Conservation (phyloP, 1,140 invertebrate genomes). For the Scaptomyza montana region DNA sequence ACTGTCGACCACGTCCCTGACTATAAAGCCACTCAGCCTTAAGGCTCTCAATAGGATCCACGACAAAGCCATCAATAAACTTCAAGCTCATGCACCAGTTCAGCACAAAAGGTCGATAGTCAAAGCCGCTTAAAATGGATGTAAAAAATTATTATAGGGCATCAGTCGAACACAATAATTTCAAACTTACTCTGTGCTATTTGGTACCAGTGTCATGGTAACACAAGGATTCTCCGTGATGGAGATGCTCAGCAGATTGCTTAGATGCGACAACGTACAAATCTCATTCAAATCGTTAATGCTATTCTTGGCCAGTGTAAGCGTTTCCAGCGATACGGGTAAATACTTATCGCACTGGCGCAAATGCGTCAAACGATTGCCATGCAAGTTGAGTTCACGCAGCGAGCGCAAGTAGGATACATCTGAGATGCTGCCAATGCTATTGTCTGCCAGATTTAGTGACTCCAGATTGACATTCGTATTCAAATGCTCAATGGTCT, state of each 20-base stretch:
- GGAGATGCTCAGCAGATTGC: slow-evolving; percentile 91
- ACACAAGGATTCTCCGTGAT: slow-evolving; percentile 93
- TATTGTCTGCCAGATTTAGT: slow-evolving; percentile 95
- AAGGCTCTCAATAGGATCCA: slow-evolving; percentile 94
- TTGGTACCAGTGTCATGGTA: slow-evolving; percentile 67
- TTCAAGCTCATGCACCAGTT: slow-evolving; percentile 96
- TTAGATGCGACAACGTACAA: slow-evolving; percentile 90
- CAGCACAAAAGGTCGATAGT: slow-evolving; percentile 95
- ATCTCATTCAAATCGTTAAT: slow-evolving; percentile 95
- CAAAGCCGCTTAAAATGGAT: slow-evolving; percentile 89
- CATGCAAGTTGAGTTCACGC: slow-evolving; percentile 93
- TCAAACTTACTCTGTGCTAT: slow-evolving; percentile 67
- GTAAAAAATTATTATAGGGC: neutral
- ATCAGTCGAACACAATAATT: neutral
- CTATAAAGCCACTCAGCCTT: slow-evolving; percentile 98
- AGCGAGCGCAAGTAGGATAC: slow-evolving; percentile 88
- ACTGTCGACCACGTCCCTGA: slow-evolving; percentile 94
- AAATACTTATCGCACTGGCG: slow-evolving; percentile 92
- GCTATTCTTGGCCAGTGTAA: slow-evolving; percentile 93
- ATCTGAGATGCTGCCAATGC: slow-evolving; percentile 92
- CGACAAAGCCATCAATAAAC: slow-evolving; percentile 93
- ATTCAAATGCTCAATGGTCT: slow-evolving; percentile 94
- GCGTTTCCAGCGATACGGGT: slow-evolving; percentile 88
- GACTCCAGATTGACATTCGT: slow-evolving; percentile 91
- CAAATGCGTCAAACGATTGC: slow-evolving; percentile 92